Conservation (phyloP, 2,113 vertebrate genomes). For the Marmota flaviventris region DNA sequence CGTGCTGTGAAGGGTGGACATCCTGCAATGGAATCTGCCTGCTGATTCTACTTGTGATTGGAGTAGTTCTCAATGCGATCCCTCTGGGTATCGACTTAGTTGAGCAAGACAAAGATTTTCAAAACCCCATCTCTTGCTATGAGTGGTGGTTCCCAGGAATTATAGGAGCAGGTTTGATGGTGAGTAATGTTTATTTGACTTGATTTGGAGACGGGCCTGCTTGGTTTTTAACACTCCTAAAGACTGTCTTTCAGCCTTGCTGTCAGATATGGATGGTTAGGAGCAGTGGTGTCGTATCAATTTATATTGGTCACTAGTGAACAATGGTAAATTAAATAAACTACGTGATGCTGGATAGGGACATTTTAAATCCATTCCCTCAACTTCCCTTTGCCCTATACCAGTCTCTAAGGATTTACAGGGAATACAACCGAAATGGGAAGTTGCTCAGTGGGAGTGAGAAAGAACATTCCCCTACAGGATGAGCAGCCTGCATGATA, state of each 20-base stretch:
- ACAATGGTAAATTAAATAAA: neutral
- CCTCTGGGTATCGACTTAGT: conserved; percentile 73
- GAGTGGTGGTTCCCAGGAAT: conserved; percentile 86
- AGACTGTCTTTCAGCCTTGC: neutral
- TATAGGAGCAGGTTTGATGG: conserved; percentile 83
- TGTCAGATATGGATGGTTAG: neutral
- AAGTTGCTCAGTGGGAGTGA: neutral
- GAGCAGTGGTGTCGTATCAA: neutral
- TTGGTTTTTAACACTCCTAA: neutral
- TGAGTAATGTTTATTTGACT: conserved; percentile 74
- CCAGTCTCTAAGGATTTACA: neutral
- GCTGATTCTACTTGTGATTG: conserved; percentile 75
- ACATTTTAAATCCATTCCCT: neutral
- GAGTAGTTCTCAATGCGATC: conserved; percentile 73
- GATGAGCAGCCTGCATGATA: neutral
- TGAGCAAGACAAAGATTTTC: neutral
- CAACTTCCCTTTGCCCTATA: neutral
- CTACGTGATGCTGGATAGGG: neutral
- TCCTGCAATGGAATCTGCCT: conserved; percentile 84
- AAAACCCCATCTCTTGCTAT: conserved; percentile 84
- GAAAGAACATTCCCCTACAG: neutral
- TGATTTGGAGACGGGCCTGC: neutral
- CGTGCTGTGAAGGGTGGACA: conserved; percentile 83
- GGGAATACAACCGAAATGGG: neutral
- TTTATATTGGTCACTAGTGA: neutral